Conservation (phyloP, 2,113 vertebrate genomes). For the Charina bottae region DNA sequence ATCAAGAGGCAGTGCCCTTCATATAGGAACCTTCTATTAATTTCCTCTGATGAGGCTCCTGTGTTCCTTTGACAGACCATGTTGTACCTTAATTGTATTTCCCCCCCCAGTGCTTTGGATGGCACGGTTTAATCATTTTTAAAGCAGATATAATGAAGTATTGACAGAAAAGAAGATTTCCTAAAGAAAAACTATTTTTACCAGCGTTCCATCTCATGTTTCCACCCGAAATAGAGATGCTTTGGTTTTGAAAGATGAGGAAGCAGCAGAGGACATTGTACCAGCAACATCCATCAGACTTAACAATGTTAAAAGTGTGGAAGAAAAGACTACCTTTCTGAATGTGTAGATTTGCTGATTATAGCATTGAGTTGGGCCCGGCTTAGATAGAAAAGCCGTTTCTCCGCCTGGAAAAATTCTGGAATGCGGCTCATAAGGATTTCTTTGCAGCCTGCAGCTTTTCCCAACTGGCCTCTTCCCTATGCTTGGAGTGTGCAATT, state of each 20-base stretch:
- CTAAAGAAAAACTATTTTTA: conserved; percentile 57
- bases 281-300: conserved; percentile 57
- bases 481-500: too few species aligned
- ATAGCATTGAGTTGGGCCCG: conserved; percentile 36
- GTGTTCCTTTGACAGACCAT: too few species aligned
- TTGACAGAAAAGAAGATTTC: conserved; percentile 41
- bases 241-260: conserved; percentile 65
- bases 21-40: not conserved
- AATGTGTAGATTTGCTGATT: conserved; percentile 56
- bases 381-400: conserved; percentile 8
- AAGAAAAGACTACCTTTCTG: conserved; percentile 49
- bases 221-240: conserved; percentile 65
- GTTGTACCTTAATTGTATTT: not conserved
- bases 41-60: not conserved
- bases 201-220: conserved; percentile 67
- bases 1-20: not conserved
- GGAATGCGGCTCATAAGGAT: rapidly evolving
- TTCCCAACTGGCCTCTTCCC: too few species aligned
- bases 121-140: conserved; percentile 16
- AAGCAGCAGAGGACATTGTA: conserved; percentile 61
- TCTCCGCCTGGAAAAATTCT: not conserved
- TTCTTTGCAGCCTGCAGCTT: too few species aligned
- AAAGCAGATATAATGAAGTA: conserved; percentile 44
- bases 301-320: conserved; percentile 57
- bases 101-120: not conserved